These are phyloP conservation scores for Anthoscopus minutus DNA, from an alignment of 2,113 vertebrate species.

Conservation along the genomic window DNA sequence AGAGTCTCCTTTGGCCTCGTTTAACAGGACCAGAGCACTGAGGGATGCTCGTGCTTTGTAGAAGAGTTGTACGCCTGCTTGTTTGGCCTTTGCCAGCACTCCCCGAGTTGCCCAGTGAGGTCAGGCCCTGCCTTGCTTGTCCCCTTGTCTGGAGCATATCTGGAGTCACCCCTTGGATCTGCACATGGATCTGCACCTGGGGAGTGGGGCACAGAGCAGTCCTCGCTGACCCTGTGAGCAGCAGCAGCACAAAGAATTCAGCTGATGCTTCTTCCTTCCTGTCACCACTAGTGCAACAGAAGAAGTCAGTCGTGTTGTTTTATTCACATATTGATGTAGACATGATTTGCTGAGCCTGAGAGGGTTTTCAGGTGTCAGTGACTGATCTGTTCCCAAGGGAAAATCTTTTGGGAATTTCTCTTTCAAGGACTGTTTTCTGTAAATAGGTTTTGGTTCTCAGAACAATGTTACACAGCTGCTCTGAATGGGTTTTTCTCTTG, in stretches of 20 bases:
- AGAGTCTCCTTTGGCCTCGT: accelerated
- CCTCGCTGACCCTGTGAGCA: neutral
- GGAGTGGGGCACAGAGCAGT: accelerated
- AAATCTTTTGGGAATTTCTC: too few relatives aligned
- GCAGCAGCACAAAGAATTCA: neutral
- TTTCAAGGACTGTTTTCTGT: too few relatives aligned
- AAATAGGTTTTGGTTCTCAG: too few relatives aligned
- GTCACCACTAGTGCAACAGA: neutral
- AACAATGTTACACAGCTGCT: too few relatives aligned
- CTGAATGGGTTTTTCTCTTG: too few relatives aligned
- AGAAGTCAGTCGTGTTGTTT: neutral
- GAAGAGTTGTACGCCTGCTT: neutral
- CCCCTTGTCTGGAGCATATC: neutral
- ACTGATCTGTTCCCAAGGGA: too few relatives aligned
- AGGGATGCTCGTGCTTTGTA: neutral
- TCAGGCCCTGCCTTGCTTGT: neutral
- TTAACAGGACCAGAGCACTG: accelerated
- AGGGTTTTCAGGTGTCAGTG: too few relatives aligned
- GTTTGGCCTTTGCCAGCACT: neutral
- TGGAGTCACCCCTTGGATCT: neutral
- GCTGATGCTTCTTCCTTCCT: neutral
- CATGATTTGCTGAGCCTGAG: too few relatives aligned
- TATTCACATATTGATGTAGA: neutral
- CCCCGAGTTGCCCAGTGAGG: too few relatives aligned
- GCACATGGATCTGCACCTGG: accelerated